These are phyloP conservation scores for Pagrus major DNA, from an alignment of 2,113 vertebrate genomes.

Conservation along the genomic window DNA sequence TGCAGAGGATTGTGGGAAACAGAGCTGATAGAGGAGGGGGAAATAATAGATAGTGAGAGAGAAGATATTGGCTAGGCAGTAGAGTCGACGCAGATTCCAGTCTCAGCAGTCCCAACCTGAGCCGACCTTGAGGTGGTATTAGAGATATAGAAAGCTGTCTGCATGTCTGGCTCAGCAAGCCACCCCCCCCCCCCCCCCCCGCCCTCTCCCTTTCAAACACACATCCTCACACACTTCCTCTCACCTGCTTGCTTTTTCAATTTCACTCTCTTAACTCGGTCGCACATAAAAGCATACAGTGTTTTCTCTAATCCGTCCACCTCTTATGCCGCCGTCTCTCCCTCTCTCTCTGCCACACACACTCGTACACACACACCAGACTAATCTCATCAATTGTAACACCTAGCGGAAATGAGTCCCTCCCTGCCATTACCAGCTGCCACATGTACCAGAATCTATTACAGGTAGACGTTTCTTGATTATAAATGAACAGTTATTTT, in stretches of 20 bases:
- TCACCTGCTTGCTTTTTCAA: conserved; percentile 43
- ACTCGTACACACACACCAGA: conserved; percentile 14
- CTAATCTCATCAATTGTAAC: conserved; percentile 71
- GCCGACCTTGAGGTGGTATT: conserved; percentile 59
- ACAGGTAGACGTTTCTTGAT: neutral
- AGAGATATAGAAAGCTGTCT: conserved; percentile 33
- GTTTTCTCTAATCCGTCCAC: conserved; percentile 53
- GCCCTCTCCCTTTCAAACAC: neutral
- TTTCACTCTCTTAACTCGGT: conserved; percentile 29
- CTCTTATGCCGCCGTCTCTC: conserved; percentile 15
- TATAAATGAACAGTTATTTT: conserved; percentile 1
- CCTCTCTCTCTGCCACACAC: conserved; percentile 34
- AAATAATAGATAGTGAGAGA: conserved; percentile 29
- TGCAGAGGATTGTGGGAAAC: conserved; percentile 67
- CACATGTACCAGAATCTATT: conserved; percentile 33
- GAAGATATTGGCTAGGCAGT: conserved; percentile 49
- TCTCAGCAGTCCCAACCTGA: conserved; percentile 38
- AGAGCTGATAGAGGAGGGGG: conserved; percentile 17
- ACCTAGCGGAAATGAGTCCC: conserved; percentile 61
- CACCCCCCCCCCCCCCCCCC: too few relatives aligned
- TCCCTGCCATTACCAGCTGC: conserved; percentile 50
- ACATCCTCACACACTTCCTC: neutral
- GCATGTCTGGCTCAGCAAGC: conserved; percentile 16
- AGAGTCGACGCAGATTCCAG: conserved; percentile 33
- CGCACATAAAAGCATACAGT: conserved; percentile 31